Evolutionary conservation across 2,888 invertebrate species (phyloP).

Genomic region (Pseudolycoriella hygida): DNA sequence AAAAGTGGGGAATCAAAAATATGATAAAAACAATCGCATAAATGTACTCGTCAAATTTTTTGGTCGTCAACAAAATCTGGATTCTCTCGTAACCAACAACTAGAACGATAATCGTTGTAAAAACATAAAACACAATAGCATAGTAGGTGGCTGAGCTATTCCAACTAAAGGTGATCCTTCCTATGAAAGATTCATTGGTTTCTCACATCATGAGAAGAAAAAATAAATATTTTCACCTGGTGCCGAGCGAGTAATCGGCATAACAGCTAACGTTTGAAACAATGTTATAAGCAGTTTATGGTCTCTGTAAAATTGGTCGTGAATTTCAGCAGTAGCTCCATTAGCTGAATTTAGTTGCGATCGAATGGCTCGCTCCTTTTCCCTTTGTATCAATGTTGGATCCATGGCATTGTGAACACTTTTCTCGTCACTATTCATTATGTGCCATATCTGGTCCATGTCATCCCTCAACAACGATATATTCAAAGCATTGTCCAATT

Average conservation of each 20-base stretch:
- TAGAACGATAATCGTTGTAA: constrained; percentile 37
- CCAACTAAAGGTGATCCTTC: constrained; percentile 42
- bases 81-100: constrained; percentile 43
- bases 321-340: constrained; percentile 39
- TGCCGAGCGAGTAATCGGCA: constrained; percentile 40
- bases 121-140: constrained; percentile 43
- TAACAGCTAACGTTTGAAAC: constrained; percentile 44
- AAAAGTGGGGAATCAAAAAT: constrained; percentile 49
- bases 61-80: constrained; percentile 38
- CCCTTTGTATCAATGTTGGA: not conserved
- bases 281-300: constrained; percentile 43
- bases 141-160: constrained; percentile 42
- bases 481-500: constrained; percentile 16
- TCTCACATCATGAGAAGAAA: not conserved
- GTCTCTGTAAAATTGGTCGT: constrained; percentile 45
- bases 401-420: not conserved
- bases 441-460: not conserved
- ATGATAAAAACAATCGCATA: constrained; percentile 48
- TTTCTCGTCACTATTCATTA: not conserved
- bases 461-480: not conserved
- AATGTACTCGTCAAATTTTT: constrained; percentile 49
- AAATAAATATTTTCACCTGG: constrained; percentile 27
- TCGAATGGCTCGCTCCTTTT: not conserved
- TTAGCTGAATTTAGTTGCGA: constrained; percentile 22
- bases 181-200: too few relatives aligned